phyloP scores from a whole-genome alignment of 1,140 invertebrate species.

The Panulirus ornatus region DNA sequence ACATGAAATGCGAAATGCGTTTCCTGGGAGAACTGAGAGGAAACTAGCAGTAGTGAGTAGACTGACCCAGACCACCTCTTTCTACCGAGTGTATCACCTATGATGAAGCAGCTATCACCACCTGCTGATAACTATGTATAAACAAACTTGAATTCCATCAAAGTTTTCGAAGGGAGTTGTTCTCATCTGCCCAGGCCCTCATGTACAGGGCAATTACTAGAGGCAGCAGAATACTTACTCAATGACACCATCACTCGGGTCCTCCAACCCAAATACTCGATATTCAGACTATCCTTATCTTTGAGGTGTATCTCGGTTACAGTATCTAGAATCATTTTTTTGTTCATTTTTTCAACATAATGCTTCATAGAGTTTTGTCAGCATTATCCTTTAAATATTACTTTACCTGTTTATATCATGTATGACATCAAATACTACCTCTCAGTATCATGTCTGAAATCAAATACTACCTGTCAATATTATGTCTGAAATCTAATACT shows the following conservation, averaged over 20 bases:
- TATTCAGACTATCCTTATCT: constrained; percentile 44
- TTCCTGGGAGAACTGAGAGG: constrained; percentile 31
- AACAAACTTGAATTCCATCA: constrained; percentile 41
- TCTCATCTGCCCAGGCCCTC: constrained; percentile 17
- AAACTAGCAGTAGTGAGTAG: constrained; percentile 4
- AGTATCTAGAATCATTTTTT: constrained; percentile 9
- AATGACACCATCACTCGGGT: constrained; percentile 20
- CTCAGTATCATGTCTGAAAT: no score
- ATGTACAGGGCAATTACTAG: constrained; percentile 24
- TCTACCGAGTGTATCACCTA: constrained; percentile 37
- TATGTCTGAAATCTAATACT: no score
- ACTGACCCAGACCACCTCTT: constrained; percentile 45
- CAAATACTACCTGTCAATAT: no score
- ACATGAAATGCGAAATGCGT: neutral
- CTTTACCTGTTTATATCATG: no score
- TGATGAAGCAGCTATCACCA: constrained; percentile 53
- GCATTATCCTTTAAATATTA: no score
- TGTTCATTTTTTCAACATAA: no score
- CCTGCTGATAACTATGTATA: constrained; percentile 29
- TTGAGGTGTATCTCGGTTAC: constrained; percentile 42
- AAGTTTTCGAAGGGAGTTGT: constrained; percentile 31
- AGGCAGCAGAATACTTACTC: constrained; percentile 41
- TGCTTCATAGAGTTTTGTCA: no score
- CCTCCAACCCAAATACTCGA: constrained; percentile 32
- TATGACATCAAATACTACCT: no score